phyloP scores from a whole-genome alignment of 2,113 vertebrate species.

The Ailurus styani region DNA sequence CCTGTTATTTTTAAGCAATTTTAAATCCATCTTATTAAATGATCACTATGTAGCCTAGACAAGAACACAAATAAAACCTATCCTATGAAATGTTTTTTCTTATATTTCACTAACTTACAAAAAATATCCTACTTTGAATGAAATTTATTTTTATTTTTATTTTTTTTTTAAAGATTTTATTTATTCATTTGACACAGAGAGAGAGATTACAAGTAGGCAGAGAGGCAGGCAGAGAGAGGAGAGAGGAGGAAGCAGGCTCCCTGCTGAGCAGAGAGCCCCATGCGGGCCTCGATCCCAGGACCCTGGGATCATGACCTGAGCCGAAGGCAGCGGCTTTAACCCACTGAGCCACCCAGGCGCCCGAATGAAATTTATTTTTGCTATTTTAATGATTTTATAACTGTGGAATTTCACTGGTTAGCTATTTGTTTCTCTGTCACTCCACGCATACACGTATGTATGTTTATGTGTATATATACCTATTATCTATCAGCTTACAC shows the following conservation, averaged over 20 bases:
- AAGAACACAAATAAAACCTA: conserved; percentile 25
- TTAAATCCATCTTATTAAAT: conserved; percentile 46
- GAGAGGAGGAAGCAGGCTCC: no score
- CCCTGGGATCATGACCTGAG: no score
- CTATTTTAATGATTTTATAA: conserved; percentile 8
- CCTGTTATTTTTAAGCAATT: conserved; percentile 16
- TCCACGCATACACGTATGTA: background rate
- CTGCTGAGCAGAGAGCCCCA: no score
- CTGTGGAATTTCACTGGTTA: background rate
- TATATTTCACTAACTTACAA: background rate
- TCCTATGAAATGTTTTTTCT: conserved; percentile 19
- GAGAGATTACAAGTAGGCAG: no score
- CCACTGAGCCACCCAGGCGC: no score
- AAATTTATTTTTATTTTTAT: conserved; percentile 9
- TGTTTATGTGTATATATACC: background rate
- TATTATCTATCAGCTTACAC: background rate
- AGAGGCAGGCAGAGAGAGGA: no score
- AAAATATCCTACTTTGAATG: conserved; percentile 1
- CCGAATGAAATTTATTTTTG: conserved; percentile 14
- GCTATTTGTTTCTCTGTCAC: background rate
- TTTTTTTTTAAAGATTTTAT: conserved; percentile 10
- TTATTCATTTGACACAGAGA: no score
- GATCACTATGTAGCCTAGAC: background rate
- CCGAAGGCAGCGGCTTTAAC: no score
- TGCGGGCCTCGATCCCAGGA: no score